Evolutionary conservation across 2,888 invertebrate species (phyloP).

Genomic region (Leucoma salicis): DNA sequence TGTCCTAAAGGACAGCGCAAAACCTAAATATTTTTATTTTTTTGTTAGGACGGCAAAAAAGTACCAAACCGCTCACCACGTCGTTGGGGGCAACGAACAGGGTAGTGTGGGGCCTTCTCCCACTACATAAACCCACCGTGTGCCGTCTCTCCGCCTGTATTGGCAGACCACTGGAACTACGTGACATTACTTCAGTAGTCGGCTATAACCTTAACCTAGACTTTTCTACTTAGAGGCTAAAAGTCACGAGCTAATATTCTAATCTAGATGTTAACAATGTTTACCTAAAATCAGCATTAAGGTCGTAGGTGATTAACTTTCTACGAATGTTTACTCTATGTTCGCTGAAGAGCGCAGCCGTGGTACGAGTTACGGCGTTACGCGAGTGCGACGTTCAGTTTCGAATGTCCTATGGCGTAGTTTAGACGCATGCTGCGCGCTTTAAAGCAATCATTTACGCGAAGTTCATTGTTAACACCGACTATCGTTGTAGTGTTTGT

Average conservation of each 20-base stretch:
- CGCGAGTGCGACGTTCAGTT: slow-evolving; percentile 45
- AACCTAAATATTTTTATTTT: too few species aligned
- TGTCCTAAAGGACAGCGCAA: too few species aligned
- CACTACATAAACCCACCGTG: too few species aligned
- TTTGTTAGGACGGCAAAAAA: too few species aligned
- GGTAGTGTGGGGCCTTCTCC: too few species aligned
- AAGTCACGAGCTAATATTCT: slow-evolving; percentile 16
- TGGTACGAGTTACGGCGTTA: slow-evolving; percentile 5
- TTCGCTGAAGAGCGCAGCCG: slow-evolving; percentile 24
- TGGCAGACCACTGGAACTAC: too few species aligned
- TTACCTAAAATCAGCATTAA: slow-evolving; percentile 30
- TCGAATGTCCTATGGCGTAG: slow-evolving; percentile 47
- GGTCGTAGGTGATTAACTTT: slow-evolving; percentile 37
- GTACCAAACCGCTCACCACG: too few species aligned
- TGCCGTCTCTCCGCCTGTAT: too few species aligned
- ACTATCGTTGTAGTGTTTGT: slow-evolving; percentile 38
- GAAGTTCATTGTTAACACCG: slow-evolving; percentile 35
- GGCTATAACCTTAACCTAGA: slow-evolving; percentile 5
- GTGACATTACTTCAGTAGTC: too few species aligned
- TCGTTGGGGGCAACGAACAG: too few species aligned
- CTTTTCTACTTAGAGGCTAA: slow-evolving; percentile 4
- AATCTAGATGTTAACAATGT: slow-evolving; percentile 26
- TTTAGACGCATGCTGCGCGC: slow-evolving; percentile 27
- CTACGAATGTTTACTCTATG: slow-evolving; percentile 36
- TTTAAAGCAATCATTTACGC: slow-evolving; percentile 50